Evolutionary conservation across 2,113 vertebrate species (phyloP).

Genomic region (Peromyscus leucopus): DNA sequence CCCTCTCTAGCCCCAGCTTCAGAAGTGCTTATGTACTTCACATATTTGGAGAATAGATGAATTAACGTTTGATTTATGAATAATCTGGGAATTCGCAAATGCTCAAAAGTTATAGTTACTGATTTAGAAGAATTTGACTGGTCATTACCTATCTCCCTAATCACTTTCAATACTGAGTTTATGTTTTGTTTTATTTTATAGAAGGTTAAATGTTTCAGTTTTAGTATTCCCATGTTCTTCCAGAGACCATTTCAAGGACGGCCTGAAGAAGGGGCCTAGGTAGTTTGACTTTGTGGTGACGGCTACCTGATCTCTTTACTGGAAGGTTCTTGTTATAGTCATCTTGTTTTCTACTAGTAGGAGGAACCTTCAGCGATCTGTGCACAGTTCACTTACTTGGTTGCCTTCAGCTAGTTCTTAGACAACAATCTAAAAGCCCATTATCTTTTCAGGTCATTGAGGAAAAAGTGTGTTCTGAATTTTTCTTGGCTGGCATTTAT

Average conservation of each 20-base stretch:
- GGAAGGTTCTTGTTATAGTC: not conserved
- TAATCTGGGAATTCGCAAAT: not conserved
- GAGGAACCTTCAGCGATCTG: not conserved
- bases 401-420: slow-evolving; percentile 13
- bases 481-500: not conserved
- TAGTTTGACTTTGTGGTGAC: not conserved
- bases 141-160: not conserved
- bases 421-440: not conserved
- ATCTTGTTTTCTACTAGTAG: not conserved
- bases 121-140: not conserved
- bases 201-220: not conserved
- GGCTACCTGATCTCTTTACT: not conserved
- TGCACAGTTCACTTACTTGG: not conserved
- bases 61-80: not conserved
- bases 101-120: not conserved
- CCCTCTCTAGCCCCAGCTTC: not conserved
- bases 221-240: not conserved
- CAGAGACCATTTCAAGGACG: not conserved
- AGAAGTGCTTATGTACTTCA: not conserved
- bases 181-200: slow-evolving; percentile 18
- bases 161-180: not conserved
- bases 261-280: not conserved
- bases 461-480: not conserved
- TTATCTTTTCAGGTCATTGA: slow-evolving; percentile 2
- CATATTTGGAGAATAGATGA: not conserved